A percentile compares a stretch with the other conserved stretches of the same genome.
These are phyloP conservation scores for Sycobia sp. DNA, from an alignment of 1,140 invertebrate genomes.

Conservation along the genomic window DNA sequence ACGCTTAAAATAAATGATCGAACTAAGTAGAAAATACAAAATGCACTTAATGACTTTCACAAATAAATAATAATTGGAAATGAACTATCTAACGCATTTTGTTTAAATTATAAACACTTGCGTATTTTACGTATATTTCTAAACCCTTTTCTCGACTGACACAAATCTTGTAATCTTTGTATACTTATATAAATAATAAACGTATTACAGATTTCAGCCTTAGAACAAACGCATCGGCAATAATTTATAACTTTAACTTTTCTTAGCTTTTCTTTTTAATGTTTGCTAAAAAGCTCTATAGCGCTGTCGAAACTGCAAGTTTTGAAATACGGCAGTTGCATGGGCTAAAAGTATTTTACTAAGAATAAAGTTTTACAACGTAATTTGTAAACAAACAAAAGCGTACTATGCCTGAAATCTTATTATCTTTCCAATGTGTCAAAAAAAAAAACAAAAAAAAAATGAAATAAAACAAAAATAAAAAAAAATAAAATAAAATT, in stretches of 20 bases:
- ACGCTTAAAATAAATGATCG: slow-evolving; percentile 13
- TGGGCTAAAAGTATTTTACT: not conserved
- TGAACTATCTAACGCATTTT: slow-evolving; percentile 27
- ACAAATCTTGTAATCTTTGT: slow-evolving; percentile 20
- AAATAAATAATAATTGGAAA: slow-evolving; percentile 31
- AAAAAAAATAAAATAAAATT: no score
- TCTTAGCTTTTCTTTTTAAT: not conserved
- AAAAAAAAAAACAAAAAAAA: not conserved
- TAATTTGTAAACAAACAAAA: no score
- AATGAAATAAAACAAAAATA: not conserved
- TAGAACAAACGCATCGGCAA: slow-evolving; percentile 21
- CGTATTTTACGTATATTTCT: slow-evolving; percentile 23
- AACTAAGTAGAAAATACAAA: slow-evolving; percentile 27
- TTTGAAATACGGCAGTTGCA: not conserved
- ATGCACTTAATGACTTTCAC: slow-evolving; percentile 28
- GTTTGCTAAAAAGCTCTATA: not conserved
- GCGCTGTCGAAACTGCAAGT: slow-evolving; percentile 2
- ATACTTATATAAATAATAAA: slow-evolving; percentile 34
- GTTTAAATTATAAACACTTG: slow-evolving; percentile 15
- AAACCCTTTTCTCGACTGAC: slow-evolving; percentile 1
- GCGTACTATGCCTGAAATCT: no score
- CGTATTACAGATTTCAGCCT: slow-evolving; percentile 32
- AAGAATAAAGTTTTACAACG: not conserved
- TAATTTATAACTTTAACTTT: slow-evolving; percentile 8
- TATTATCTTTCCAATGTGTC: no score